These are phyloP conservation scores for Climacteris rufus DNA, from an alignment of 2,113 vertebrate species.

Conservation along the genomic window DNA sequence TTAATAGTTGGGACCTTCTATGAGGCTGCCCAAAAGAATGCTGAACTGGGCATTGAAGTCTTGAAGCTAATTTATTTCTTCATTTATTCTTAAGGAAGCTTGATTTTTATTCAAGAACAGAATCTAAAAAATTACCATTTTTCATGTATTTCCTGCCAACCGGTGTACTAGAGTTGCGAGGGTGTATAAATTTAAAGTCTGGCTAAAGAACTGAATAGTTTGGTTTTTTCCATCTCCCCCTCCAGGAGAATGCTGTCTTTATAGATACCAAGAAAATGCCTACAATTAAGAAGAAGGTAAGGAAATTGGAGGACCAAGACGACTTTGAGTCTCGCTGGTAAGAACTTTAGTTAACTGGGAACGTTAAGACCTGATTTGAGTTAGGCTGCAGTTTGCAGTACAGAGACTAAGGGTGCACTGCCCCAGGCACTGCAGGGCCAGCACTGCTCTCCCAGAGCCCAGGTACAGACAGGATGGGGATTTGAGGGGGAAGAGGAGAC, in stretches of 20 bases:
- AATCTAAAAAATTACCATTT: neutral
- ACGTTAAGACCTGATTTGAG: neutral
- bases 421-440: neutral
- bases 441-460: neutral
- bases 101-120: neutral
- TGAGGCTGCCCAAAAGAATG: neutral
- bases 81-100: neutral
- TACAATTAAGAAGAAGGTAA: conserved; percentile 96
- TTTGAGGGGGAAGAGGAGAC: neutral
- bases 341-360: conserved; percentile 45
- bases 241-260: conserved; percentile 90
- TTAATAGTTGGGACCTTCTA: neutral
- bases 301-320: conserved; percentile 94
- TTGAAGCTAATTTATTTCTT: neutral
- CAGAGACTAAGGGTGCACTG: neutral
- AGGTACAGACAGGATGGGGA: neutral
- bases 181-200: neutral
- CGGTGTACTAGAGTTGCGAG: neutral
- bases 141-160: neutral
- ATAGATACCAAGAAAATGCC: conserved; percentile 96
- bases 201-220: neutral
- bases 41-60: neutral
- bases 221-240: neutral
- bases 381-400: neutral
- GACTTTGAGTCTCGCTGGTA: conserved; percentile 93